Percentiles rank a stretch among this genome's conserved stretches.
Evolutionary conservation across 92 coral and sea anemone species (phyloP).

Genomic region (Scolanthus callimorphus): DNA sequence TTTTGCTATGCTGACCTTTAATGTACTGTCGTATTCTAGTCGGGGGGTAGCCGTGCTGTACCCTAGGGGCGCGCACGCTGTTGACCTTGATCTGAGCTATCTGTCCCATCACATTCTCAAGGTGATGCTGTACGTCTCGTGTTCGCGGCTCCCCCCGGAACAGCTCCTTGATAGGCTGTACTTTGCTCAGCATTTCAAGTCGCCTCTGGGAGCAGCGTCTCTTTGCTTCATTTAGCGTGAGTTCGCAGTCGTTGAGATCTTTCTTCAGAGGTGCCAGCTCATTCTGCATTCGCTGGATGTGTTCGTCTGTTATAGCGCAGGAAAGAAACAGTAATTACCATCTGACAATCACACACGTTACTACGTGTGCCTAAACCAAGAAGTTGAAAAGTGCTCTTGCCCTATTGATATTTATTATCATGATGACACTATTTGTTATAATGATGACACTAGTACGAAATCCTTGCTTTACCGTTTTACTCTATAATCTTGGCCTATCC

Average conservation of each 20-base stretch:
- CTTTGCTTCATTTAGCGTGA: slow-evolving; percentile 36
- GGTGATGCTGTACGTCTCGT: slow-evolving; percentile 37
- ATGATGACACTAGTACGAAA: no score
- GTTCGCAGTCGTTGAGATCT: slow-evolving; percentile 44
- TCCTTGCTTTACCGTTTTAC: no score
- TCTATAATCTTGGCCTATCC: no score
- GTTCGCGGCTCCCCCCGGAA: slow-evolving; percentile 71
- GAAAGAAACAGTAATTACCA: no score
- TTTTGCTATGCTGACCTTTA: slow-evolving; percentile 46
- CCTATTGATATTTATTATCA: no score
- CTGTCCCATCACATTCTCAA: slow-evolving; percentile 15
- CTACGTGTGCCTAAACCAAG: no score
- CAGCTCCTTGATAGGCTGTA: slow-evolving; percentile 46
- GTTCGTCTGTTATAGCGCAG: no score
- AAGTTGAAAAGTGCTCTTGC: no score
- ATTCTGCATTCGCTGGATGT: slow-evolving; percentile 73
- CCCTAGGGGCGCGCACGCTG: slow-evolving; percentile 24
- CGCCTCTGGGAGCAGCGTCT: slow-evolving; percentile 13
- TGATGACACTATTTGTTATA: no score
- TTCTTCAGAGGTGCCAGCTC: slow-evolving; percentile 60
- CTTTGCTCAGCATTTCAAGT: slow-evolving; percentile 28
- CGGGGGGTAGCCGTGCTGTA: slow-evolving; percentile 54
- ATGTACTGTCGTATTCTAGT: slow-evolving; percentile 75
- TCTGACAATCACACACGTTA: no score
- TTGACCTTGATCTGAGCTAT: slow-evolving; percentile 21